These are phyloP conservation scores for Sebastes trivittatus DNA, from an alignment of 2,797 vertebrate species.

Conservation along the genomic window DNA sequence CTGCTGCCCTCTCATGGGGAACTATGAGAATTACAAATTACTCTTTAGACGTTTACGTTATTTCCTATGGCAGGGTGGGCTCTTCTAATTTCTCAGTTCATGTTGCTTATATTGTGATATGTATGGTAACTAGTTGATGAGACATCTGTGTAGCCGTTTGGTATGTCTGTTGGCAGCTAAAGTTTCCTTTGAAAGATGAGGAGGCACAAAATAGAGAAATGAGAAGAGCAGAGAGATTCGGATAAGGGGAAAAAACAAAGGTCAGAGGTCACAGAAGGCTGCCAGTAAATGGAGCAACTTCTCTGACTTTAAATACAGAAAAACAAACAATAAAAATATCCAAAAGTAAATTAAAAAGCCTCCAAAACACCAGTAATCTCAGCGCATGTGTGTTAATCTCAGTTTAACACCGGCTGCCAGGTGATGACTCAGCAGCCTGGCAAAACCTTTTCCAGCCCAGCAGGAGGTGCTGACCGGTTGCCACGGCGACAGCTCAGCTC, in stretches of 20 bases:
- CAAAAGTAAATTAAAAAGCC: neutral
- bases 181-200: neutral
- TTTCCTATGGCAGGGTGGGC: neutral
- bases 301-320: neutral
- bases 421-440: conserved; percentile 43
- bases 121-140: neutral
- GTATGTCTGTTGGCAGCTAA: too few species aligned
- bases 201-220: too few species aligned
- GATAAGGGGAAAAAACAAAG: neutral
- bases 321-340: neutral
- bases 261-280: neutral
- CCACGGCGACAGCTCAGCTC: conserved; percentile 24
- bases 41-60: neutral
- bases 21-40: neutral
- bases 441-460: conserved; percentile 19
- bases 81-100: too few species aligned
- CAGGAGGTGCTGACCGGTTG: conserved; percentile 35
- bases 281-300: neutral
- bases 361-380: neutral
- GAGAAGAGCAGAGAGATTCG: too few species aligned
- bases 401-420: neutral
- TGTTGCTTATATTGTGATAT: neutral
- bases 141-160: neutral
- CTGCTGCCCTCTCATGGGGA: conserved; percentile 21
- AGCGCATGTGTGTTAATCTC: conserved; percentile 2